Evolutionary conservation across 2,888 invertebrate genomes (phyloP).

Genomic region (Cecidostiba fungosa): DNA sequence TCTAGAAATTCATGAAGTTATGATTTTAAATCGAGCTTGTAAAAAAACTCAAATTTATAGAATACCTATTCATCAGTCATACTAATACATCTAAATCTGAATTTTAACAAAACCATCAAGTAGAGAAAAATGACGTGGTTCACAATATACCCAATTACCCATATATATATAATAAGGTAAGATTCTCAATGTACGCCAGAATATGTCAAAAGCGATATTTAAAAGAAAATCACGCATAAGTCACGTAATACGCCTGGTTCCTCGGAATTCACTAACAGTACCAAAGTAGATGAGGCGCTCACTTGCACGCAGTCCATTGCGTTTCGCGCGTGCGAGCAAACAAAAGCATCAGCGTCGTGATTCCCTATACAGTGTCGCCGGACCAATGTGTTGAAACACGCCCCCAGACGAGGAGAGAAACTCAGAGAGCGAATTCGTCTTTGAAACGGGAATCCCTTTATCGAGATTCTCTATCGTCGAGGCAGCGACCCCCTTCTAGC

Average conservation of each 20-base stretch:
- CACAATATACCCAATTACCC: neutral
- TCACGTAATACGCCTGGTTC: neutral
- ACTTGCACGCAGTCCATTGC: neutral
- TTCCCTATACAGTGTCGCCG: neutral
- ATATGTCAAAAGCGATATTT: too few relatives aligned
- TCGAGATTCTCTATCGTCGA: neutral
- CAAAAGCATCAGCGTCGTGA: neutral
- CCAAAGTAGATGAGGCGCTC: neutral
- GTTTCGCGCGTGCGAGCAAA: neutral
- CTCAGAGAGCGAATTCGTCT: slow-evolving; percentile 5
- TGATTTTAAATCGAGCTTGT: too few relatives aligned
- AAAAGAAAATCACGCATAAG: neutral
- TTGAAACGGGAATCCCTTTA: slow-evolving; percentile 17
- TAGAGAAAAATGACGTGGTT: neutral
- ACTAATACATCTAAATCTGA: neutral
- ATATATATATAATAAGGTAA: neutral
- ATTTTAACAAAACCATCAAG: neutral
- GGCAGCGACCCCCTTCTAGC: neutral
- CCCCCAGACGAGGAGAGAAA: too few relatives aligned
- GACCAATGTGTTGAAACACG: too few relatives aligned
- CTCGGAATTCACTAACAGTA: neutral
- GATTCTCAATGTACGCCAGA: neutral
- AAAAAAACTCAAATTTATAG: too few relatives aligned
- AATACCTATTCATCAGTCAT: too few relatives aligned
- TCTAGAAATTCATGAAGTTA: too few relatives aligned